These are phyloP conservation scores for Hippoglossus stenolepis DNA, from an alignment of 2,113 vertebrate species.

Conservation along the genomic window DNA sequence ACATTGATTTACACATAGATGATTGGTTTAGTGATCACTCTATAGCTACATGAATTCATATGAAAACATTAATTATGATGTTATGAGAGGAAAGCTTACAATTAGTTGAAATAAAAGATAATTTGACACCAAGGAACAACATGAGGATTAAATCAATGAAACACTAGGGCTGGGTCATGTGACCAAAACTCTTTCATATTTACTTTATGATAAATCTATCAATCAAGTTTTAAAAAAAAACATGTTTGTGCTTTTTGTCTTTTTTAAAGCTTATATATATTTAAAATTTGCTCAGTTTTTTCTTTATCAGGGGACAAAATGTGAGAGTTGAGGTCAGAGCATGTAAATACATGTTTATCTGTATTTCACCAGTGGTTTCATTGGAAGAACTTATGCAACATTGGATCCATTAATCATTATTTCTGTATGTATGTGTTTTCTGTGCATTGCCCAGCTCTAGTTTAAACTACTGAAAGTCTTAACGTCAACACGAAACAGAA, in stretches of 20 bases:
- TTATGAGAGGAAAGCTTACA: conserved; percentile 1
- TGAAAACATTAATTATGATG: background rate
- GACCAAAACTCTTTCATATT: too few species aligned
- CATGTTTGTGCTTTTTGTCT: too few species aligned
- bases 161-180: conserved; percentile 37
- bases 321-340: too few species aligned
- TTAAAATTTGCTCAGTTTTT: too few species aligned
- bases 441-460: conserved; percentile 50
- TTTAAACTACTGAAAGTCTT: conserved; percentile 19
- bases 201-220: too few species aligned
- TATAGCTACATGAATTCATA: conserved; percentile 25
- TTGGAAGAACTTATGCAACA: background rate
- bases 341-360: background rate
- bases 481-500: conserved; percentile 37
- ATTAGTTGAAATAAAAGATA: conserved; percentile 1
- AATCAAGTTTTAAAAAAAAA: too few species aligned
- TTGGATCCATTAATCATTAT: too few species aligned
- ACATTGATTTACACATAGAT: conserved; percentile 5
- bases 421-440: too few species aligned
- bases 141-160: conserved; percentile 35
- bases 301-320: too few species aligned
- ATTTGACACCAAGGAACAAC: conserved; percentile 6
- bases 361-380: background rate
- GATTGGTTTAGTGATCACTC: conserved; percentile 29
- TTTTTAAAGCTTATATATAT: too few species aligned